Base-by-base conservation (phyloP, 2,113 vertebrate species). In the Oreochromis niloticus region DNA sequence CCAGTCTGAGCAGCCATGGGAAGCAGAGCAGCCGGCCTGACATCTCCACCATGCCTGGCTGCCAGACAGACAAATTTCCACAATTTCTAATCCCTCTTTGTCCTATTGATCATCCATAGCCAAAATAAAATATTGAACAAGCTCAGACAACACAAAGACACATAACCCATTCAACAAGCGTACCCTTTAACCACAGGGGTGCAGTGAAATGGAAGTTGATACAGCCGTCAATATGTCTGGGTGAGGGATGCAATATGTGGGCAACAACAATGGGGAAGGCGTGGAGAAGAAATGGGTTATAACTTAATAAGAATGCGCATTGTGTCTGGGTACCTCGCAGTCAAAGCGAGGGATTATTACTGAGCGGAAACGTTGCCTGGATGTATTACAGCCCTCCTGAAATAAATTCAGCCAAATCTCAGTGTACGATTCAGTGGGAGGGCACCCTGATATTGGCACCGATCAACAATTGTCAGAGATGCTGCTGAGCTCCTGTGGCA, bases 201-300 rank as follows among this genome's bases (percentile, higher is more conserved):
- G 94, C 95, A 93, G 91, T 92, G 92, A 94, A 91, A 94, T 91
- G 93, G 94, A 95, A 94, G 94, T 55, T 95, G 94, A 96, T 94
- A 88, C 90, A 85, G 87, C 85, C 43, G 81, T 96, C 94, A 93
- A 95, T 96, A 94, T 84, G 93, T 95, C 94, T 94, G 94, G 55
- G 85, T 87, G 93, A 92, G 71, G 83, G 89, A 89, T 81, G 86
- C 85, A 88, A 90, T 81, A 85, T 78, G 84, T 87, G 84, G 90
- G 84, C 84, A 92, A 86, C 85, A 93, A 92, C 87, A 92, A 93
- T 68, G 75, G 80, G 75, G 84, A 75, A 83, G 85, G 82, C 8
- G n/a, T 11, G 9, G 71, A 22, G 34, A 79, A 48, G 71, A 90
- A 94, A 87, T 88, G 89, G 86, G 84, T 83, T 93, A 71, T 87